Evolutionary conservation across 2,113 vertebrate species (phyloP), one percentile per base, ranked within the genome.

Genomic region (Hemiscyllium ocellatum): DNA sequence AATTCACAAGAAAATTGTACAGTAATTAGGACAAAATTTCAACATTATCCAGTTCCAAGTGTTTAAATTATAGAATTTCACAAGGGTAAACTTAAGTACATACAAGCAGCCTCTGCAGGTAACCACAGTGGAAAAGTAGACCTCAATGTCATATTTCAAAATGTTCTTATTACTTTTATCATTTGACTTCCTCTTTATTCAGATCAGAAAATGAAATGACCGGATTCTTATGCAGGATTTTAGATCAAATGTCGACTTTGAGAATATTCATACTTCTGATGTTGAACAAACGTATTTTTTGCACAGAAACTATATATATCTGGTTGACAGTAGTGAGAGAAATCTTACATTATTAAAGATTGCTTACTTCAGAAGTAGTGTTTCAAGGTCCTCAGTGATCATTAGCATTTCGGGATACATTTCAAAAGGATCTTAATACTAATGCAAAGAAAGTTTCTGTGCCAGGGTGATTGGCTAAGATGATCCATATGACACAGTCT

Each of bases 201-300:
- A 72, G 20, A 72, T 29, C 29, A 24, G 24, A 47, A 72, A 52
- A 72, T 72, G 42, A 52, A 29, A 20, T 33, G 69, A 17, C 26
- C 69, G 33, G 13, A 95, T 95, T 76, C 42, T 29, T 52, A 50
- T 72, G 94, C 68, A 50, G 33, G 69, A 95, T 72, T 72, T 95
- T 72, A 76, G 68, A 95, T 95, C 94, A 95, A 76, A 95, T 93
- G 37, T 50, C 69, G 42, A 33, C 94, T 76, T 95, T 95, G 94
- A 95, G 69, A 72, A 95, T 42, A 95, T 95, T 72, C 94, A 95
- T 76, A 95, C 69, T 50, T 95, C 72, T 95, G 94, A 72, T 95
- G 94, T 76, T 72, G 42, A 72, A 72, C 26, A 20, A 95, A 76
- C 52, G 68, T 76, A 29, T 33, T 29, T 95, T 93, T 95, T 72